Evolutionary conservation across 2,888 invertebrate genomes (phyloP), one percentile per base, ranked within the genome.

Genomic region (Platerodrilus igneus): DNA sequence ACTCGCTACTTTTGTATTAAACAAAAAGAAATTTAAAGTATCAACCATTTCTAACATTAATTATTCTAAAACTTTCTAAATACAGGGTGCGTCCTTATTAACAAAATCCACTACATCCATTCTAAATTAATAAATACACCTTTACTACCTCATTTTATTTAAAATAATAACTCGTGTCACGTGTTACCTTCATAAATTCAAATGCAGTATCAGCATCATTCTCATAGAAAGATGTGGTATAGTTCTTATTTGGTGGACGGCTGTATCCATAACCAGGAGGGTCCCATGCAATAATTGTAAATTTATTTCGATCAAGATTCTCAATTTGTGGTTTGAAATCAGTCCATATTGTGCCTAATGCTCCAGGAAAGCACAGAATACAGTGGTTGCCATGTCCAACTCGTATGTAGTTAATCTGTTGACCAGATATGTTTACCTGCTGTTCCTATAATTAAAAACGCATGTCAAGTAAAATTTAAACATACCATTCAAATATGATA

Each of bases 191-290:
- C 84, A 91, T 86, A 28, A 92, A 72, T 35, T 78, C 67, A 45
- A 76, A 71, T 7, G 86, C 88, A 46, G 68, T 66, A 15, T 76
- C 71, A 4, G 91, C 90, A 71, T 93, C 92, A 45, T 75, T 75
- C 37, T 80, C 74, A 53, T 80, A 82, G 62, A 87, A 89, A 52
- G 86, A 74, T 1, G 71, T 55, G 0, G 76, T 69, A 60, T 87
- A 91, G n/a, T 76, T 70, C 46, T 85, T 75, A 17, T 78, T 70
- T 0, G 89, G 89, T 0, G 90, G 90, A 47, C 83, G 74, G 42
- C 89, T 90, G 45, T 78, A 78, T 1, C 92, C 91, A 68, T 88
- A 91, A 0, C 92, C 91, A 1, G 87, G 85, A 0, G 91, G 90
- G 66, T 93, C 91, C 85, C 85, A 87, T 0, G 77, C 83, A 4